A percentile compares a stretch with the other conserved stretches of the same genome.
Conservation (phyloP, 2,888 invertebrate genomes). For the Netelia inedita region DNA sequence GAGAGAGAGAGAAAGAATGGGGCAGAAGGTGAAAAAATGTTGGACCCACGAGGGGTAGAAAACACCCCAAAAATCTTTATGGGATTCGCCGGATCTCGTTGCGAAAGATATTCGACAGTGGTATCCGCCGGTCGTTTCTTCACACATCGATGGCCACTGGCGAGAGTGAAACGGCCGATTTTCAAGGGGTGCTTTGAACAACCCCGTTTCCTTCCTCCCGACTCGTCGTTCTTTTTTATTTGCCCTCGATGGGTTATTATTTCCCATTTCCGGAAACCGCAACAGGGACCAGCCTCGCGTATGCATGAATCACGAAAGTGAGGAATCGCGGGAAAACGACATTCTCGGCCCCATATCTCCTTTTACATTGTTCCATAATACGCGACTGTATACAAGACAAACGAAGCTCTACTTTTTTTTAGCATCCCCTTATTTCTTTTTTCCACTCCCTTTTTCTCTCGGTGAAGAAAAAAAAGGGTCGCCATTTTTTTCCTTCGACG, state of each 20-base stretch:
- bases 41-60: constrained; percentile 15
- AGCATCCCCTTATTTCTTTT: constrained; percentile 31
- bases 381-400: constrained; percentile 29
- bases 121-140: constrained; percentile 26
- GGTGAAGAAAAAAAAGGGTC: constrained; percentile 26
- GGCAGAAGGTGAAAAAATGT: constrained; percentile 23
- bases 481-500: constrained; percentile 35
- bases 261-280: constrained; percentile 39
- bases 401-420: constrained; percentile 35
- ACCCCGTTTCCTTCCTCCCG: constrained; percentile 46
- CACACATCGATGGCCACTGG: constrained; percentile 56
- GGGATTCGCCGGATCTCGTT: constrained; percentile 43
- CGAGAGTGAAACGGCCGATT: constrained; percentile 20
- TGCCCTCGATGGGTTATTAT: constrained; percentile 48
- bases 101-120: constrained; percentile 57
- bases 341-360: constrained; percentile 10
- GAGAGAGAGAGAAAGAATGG: constrained; percentile 11
- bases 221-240: constrained; percentile 58
- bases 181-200: constrained; percentile 37
- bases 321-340: not conserved
- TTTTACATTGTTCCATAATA: constrained; percentile 32
- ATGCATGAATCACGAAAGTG: constrained; percentile 19
- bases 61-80: constrained; percentile 54
- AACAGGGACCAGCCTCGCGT: not conserved
- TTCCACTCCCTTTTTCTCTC: not conserved